Evolutionary conservation across 2,888 invertebrate species (phyloP), one percentile per base, ranked within the genome.

Genomic region (Mesorhabditis spiculigera): DNA sequence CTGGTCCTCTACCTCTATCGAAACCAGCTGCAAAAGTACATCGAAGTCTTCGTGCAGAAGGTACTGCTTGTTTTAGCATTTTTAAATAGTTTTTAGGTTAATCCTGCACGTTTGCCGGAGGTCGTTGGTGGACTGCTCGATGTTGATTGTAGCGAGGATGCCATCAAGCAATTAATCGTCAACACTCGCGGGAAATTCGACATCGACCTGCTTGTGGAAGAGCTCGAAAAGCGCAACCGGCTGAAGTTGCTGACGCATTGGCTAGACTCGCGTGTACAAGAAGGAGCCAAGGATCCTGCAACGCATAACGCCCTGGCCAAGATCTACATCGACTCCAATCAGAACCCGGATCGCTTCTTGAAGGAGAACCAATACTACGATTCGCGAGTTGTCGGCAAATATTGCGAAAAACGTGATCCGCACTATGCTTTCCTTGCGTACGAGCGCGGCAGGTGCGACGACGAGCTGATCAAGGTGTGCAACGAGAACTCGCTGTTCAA

Each of bases 401-500:
- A 99, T 88, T 99, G 98, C 88, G 98, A 99, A 88, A 98, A 98
- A 88, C 92, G 98, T 82, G 97, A 99, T 89, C 98, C 98, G 2
- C 98, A 99, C 89, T 90, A 97, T 78, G 97, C 98, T 5, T 98
- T 97, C 88, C 94, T 98, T 43, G 96, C 98, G 16, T 99, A 99
- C 88, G 98, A 99, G 88, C 91, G 98, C 71, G 98, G 98, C 0
- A 92, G 93, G 86, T 98, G 98, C 88, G 98, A 99, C 89, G 90
- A 93, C 74, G 98, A 98, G 88, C 90, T 98, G 78, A 97, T 98
- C 86, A 94, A 94, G 82, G 88, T 98, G 4, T 98, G 98, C 90
- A 98, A 98, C 89, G 98, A 98, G 89, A 98, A 98, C 88, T 97
- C 97, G 44, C 90, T 98, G 86, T 98, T 99, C 90, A 99, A 99